Base-by-base conservation (phyloP, 2,113 vertebrate species). In the Micronisus gabar region DNA sequence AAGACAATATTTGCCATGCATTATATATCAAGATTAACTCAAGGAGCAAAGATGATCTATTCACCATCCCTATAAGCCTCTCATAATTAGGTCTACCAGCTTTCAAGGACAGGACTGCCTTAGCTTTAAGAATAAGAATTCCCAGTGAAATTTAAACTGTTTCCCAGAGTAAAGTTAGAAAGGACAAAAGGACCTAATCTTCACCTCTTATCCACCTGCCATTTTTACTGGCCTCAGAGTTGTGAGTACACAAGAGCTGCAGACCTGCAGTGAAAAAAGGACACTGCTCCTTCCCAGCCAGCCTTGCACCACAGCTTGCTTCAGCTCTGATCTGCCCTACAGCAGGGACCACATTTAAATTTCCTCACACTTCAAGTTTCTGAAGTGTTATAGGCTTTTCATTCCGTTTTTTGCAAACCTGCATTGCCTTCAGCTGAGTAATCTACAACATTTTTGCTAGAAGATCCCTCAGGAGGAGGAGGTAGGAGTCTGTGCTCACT, bases 11-110 rank as follows among this genome's bases (percentile, higher is more conserved):
- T 97, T 97, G 93, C 95, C 88, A 91, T 94, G 79, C 88, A 95
- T 96, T 94, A 94, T 93, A 94, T 94, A 97, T 96, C 91, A 93
- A 96, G 96, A 96, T 97, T 96, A 96, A 94, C 88, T 94, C 88
- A 81, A 96, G 95, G 93, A 90, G 85, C 62, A 40, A 84, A 90
- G 90, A 92, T 86, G 95, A 97, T 95, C 90, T 97, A 84, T 96
- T 94, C 95, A 72, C 95, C 94, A 90, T 90, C 74, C 91, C 84
- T 74, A 74, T 96, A 96, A 97, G 94, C 94, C 95, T 97, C 79
- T 88, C 84, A 71, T 96, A 96, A 97, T 97, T 96, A 97, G 81
- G 91, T 97, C 81, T 95, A 88, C 45, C 84, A 82, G 38, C 55
- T 95, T 88, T 94, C 97, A 97, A 97, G 95, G 95, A 90, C 94